These are phyloP conservation scores for Zele albiditarsus DNA, from an alignment of 2,888 invertebrate species.

Conservation along the genomic window DNA sequence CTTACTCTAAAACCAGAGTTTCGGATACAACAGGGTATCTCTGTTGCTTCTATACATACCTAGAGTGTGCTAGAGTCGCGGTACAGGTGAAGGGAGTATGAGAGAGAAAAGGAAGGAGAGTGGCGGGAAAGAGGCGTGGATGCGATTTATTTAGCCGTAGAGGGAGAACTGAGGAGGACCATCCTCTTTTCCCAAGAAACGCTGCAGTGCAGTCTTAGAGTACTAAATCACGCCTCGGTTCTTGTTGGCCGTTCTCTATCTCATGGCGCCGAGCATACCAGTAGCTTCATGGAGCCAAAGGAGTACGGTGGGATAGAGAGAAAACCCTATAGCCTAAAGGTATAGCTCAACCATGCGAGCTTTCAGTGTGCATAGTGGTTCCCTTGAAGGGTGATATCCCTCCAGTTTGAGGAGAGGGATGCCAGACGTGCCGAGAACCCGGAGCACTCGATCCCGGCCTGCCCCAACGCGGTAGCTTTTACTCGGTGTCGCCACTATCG, in stretches of 20 bases:
- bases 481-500: not conserved
- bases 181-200: slow-evolving; percentile 55
- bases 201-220: slow-evolving; percentile 58
- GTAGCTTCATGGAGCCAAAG: slow-evolving; percentile 38
- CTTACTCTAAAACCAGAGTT: slow-evolving; percentile 8
- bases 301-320: slow-evolving; percentile 27
- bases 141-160: slow-evolving; percentile 61
- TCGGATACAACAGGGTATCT: not conserved
- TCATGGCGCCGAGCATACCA: slow-evolving; percentile 46
- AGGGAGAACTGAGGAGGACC: slow-evolving; percentile 47
- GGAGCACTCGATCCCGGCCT: slow-evolving; percentile 36
- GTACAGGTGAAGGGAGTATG: not conserved
- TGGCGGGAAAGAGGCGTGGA: slow-evolving; percentile 49
- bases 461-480: not conserved
- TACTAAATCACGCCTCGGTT: slow-evolving; percentile 68
- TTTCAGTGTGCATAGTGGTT: slow-evolving; percentile 31
- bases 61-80: not conserved
- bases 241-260: slow-evolving; percentile 56
- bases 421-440: slow-evolving; percentile 28
- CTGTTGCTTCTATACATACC: not conserved
- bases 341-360: slow-evolving; percentile 21
- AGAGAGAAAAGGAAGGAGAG: slow-evolving; percentile 44
- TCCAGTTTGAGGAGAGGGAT: slow-evolving; percentile 9
- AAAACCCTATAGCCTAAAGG: not conserved
- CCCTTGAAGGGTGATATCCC: not conserved